These are phyloP conservation scores for Melieria omissa DNA, from an alignment of 2,888 invertebrate genomes.

Conservation along the genomic window DNA sequence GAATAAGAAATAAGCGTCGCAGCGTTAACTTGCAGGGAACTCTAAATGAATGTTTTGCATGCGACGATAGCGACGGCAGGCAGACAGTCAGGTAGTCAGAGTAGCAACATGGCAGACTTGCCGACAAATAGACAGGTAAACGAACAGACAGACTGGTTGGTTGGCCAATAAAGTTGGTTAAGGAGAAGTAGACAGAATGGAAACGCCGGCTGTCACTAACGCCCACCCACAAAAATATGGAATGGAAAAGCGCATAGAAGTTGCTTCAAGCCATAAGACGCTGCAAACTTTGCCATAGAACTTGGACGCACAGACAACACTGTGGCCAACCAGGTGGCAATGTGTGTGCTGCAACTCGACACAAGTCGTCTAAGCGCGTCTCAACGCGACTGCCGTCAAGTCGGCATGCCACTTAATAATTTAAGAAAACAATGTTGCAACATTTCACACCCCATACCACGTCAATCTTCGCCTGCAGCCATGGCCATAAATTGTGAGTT, in stretches of 20 bases:
- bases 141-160: conserved; percentile 1
- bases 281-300: not conserved
- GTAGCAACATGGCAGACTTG: not conserved
- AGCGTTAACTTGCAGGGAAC: not conserved
- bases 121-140: not conserved
- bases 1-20: conserved; percentile 28
- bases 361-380: not conserved
- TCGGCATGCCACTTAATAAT: conserved; percentile 26
- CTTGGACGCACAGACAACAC: too few relatives aligned
- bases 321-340: too few relatives aligned
- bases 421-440: conserved; percentile 9
- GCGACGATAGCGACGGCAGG: conserved; percentile 11
- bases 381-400: not conserved
- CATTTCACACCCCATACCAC: not conserved
- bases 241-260: not conserved
- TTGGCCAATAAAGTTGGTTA: not conserved
- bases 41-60: conserved; percentile 28
- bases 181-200: conserved; percentile 7
- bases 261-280: not conserved
- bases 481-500: conserved; percentile 24
- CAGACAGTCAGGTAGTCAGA: not conserved
- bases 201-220: not conserved
- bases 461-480: conserved; percentile 25
- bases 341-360: not conserved
- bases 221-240: too few relatives aligned